Conservation (phyloP, 1,140 invertebrate genomes). For the Leptopilina boulardi region DNA sequence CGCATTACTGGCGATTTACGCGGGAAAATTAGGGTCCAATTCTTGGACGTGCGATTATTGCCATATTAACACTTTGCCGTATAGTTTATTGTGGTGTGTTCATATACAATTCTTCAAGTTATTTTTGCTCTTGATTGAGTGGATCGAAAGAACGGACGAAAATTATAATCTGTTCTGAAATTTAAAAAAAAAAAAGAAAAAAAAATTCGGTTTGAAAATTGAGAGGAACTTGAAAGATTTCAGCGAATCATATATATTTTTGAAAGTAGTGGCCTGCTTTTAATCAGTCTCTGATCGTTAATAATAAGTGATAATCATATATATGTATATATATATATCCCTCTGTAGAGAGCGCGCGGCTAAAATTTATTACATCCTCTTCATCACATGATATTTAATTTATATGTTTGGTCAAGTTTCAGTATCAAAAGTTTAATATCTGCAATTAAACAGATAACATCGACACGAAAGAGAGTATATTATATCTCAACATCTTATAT, state of each 20-base stretch:
- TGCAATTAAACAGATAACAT: slow-evolving; percentile 6
- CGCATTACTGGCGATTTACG: slow-evolving; percentile 67
- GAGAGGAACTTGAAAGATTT: not conserved
- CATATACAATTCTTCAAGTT: not conserved
- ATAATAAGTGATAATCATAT: slow-evolving; percentile 23
- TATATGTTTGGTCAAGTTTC: slow-evolving; percentile 12
- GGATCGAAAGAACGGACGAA: too few relatives aligned
- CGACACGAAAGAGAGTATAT: slow-evolving; percentile 5
- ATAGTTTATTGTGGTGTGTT: not conserved
- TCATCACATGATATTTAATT: slow-evolving; percentile 15
- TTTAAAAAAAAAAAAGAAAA: not conserved
- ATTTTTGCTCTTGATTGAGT: not conserved
- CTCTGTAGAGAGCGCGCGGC: not conserved
- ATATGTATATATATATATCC: too few relatives aligned
- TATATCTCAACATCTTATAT: not conserved
- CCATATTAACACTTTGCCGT: slow-evolving; percentile 4
- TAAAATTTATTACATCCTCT: slow-evolving; percentile 15
- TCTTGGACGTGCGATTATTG: slow-evolving; percentile 40
- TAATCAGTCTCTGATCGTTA: slow-evolving; percentile 22
- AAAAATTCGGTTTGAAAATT: not conserved
- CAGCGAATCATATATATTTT: slow-evolving; percentile 10
- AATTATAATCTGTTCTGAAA: slow-evolving; percentile 3
- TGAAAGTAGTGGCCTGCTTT: slow-evolving; percentile 15
- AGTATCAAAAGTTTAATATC: slow-evolving; percentile 18
- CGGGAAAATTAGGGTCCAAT: slow-evolving; percentile 62